These are phyloP conservation scores for Stramonita haemastoma DNA, from an alignment of 2,888 invertebrate genomes.

Conservation along the genomic window DNA sequence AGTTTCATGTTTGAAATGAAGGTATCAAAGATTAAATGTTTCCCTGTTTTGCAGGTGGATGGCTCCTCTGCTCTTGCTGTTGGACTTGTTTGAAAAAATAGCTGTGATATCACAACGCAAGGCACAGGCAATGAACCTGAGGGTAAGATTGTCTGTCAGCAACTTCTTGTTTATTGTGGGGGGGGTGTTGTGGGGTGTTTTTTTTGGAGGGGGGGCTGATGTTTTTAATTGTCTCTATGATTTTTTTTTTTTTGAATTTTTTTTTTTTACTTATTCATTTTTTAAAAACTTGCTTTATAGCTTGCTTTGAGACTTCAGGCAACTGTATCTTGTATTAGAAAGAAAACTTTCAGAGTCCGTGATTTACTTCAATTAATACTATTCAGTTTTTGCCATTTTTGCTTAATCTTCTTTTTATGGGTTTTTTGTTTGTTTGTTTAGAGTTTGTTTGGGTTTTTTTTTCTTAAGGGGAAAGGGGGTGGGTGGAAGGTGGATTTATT, in stretches of 20 bases:
- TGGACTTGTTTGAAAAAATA: slow-evolving; percentile 88
- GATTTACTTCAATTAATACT: neutral
- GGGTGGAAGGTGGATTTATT: no score
- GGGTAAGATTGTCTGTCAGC: slow-evolving; percentile 52
- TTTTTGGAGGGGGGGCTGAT: neutral
- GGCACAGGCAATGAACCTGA: slow-evolving; percentile 68
- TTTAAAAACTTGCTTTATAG: neutral
- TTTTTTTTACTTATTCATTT: no score
- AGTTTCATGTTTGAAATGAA: no score
- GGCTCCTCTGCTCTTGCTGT: slow-evolving; percentile 85
- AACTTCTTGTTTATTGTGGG: neutral
- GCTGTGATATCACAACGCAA: slow-evolving; percentile 83
- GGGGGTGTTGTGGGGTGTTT: neutral
- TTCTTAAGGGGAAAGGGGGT: no score
- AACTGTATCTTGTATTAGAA: no score
- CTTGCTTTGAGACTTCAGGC: no score
- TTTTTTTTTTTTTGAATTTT: no score
- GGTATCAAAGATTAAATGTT: neutral
- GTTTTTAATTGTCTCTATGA: neutral
- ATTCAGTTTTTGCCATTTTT: neutral
- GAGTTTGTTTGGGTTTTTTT: no score
- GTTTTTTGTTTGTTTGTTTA: no score
- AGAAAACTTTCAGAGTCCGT: no score
- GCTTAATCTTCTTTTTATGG: neutral
- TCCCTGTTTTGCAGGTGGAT: slow-evolving; percentile 81